These are phyloP conservation scores for Syrmaticus mikado DNA, from an alignment of 2,113 vertebrate species.

Conservation along the genomic window DNA sequence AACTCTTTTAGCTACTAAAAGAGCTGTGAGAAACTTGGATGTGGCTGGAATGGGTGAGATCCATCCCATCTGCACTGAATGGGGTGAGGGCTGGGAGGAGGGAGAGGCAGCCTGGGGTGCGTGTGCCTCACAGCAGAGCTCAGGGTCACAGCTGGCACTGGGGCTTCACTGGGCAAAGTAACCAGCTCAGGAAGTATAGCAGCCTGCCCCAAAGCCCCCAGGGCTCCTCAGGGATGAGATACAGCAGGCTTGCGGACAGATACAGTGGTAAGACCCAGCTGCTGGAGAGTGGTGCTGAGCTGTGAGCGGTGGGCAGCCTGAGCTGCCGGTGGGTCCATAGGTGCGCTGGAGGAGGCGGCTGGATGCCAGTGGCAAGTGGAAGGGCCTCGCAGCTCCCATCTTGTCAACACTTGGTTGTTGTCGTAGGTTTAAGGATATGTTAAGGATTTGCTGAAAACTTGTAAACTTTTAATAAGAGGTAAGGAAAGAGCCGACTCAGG, in stretches of 20 bases:
- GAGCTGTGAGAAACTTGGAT: background rate
- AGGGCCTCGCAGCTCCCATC: background rate
- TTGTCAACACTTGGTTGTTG: background rate
- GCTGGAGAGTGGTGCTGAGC: accelerated
- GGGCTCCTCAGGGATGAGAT: background rate
- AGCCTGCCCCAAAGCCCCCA: background rate
- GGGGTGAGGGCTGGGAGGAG: accelerated
- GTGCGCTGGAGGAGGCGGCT: accelerated
- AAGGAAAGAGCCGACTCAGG: background rate
- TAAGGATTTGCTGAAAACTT: background rate
- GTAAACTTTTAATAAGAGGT: background rate
- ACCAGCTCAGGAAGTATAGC: accelerated
- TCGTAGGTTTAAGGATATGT: background rate
- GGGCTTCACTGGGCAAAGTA: accelerated
- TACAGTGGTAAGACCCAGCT: accelerated
- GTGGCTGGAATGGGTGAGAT: background rate
- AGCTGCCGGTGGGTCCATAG: background rate
- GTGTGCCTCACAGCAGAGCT: accelerated
- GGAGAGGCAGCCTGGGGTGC: background rate
- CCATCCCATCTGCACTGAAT: background rate
- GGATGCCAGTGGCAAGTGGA: no score
- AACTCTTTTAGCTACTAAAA: background rate
- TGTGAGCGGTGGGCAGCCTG: no score
- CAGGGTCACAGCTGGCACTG: accelerated
- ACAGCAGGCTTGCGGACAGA: background rate